Evolutionary conservation across 2,888 invertebrate genomes (phyloP), one percentile per base, ranked within the genome.

Genomic region (Octodonta nipae): DNA sequence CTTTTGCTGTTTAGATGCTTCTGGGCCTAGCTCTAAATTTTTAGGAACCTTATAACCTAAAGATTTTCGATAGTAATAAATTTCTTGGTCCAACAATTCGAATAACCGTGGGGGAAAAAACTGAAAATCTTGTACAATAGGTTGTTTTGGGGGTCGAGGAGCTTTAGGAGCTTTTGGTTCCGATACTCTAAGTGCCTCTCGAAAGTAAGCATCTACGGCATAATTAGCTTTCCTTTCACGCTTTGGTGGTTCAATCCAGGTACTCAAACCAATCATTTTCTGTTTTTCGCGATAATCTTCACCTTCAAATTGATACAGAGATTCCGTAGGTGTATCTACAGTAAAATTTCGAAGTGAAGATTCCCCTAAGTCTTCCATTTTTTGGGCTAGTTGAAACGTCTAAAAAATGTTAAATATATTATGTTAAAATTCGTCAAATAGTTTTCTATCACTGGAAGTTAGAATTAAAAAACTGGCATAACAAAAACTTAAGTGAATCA

Each of bases 161-260:
- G 98, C 96, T 68, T 95, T 95, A 1, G 93, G 95, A 32, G 93
- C 91, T 66, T 95, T 95, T 1, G 95, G 93, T 64, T 95, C 95
- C 1, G 89, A 88, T 3, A 92, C 92, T 31, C 95, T 70, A 2
- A 95, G 66, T 2, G 95, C 95, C 65, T 96, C 95, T 17, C 92
- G 70, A 29, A 96, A 96, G 63, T 96, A 96, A 1, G 93, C 93
- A 58, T 96, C 95, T 2, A 96, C 95, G 1, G 96, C 95, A 60
- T 98, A 98, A 64, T 98, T 98, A 1, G 96, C 96, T 64, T 98
- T 98, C 36, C 98, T 75, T 62, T 99, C 98, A 45, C 98, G 75
- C 62, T 98, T 99, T 0, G 98, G 98, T 0, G 96, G 98, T 58
- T 99, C 96, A 52, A 98, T 98, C 98, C 98, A 99, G 54, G 78